These are phyloP conservation scores for Poeciliopsis retropinna DNA, from an alignment of 2,113 vertebrate genomes.

Conservation along the genomic window DNA sequence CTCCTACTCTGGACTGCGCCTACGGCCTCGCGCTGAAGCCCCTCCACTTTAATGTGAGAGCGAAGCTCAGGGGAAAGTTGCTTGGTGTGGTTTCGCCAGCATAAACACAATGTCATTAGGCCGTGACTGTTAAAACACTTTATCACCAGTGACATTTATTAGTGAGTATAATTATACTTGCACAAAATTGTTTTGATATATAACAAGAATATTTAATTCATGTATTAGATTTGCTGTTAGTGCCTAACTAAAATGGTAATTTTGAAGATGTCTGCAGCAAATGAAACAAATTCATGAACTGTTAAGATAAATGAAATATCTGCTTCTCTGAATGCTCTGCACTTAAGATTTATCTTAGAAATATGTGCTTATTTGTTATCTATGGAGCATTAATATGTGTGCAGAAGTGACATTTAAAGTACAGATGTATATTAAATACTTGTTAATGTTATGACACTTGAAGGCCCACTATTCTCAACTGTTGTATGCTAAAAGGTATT, in stretches of 20 bases:
- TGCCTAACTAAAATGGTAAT: conserved; percentile 35
- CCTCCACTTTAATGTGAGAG: conserved; percentile 66
- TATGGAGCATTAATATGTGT: conserved; percentile 49
- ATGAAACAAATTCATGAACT: conserved; percentile 25
- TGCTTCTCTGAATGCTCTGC: conserved; percentile 54
- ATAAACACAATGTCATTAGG: conserved; percentile 55
- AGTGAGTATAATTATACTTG: conserved; percentile 73
- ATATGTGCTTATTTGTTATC: conserved; percentile 45
- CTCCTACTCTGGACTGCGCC: conserved; percentile 75
- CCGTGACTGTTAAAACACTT: conserved; percentile 63
- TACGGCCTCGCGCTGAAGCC: conserved; percentile 85
- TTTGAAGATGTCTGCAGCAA: conserved; percentile 26
- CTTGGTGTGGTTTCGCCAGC: conserved; percentile 78
- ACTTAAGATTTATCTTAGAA: conserved; percentile 56
- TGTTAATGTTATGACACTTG: conserved; percentile 60
- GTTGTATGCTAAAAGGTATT: conserved; percentile 62
- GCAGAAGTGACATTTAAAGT: conserved; percentile 50
- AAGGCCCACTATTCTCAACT: conserved; percentile 46
- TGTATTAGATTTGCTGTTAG: conserved; percentile 47
- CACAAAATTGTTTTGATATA: conserved; percentile 75
- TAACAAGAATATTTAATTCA: conserved; percentile 75
- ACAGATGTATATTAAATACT: conserved; percentile 52
- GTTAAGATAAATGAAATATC: conserved; percentile 28
- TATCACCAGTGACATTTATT: conserved; percentile 60
- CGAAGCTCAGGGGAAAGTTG: conserved; percentile 77